phyloP scores from a whole-genome alignment of 2,888 invertebrate genomes.

The Standfussiana lucernea region DNA sequence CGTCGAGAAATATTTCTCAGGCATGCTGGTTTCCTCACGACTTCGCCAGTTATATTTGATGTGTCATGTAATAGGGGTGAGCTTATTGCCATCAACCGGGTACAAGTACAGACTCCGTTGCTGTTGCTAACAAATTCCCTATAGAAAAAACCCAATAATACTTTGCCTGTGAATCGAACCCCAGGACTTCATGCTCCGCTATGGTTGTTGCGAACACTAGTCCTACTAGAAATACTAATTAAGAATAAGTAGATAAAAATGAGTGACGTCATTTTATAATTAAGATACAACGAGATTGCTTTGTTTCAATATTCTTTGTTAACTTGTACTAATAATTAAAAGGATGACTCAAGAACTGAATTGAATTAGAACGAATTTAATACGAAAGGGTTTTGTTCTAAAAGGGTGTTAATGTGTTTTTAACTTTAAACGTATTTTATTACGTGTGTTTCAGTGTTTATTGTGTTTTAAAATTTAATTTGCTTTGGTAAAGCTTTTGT shows the following conservation, averaged over 20 bases:
- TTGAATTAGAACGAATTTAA: slow-evolving; percentile 39
- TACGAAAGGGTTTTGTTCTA: slow-evolving; percentile 27
- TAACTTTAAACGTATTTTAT: slow-evolving; percentile 26
- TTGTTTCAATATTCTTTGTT: slow-evolving; percentile 43
- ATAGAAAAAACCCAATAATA: neutral
- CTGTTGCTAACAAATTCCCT: neutral
- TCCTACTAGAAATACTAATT: neutral
- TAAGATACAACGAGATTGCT: slow-evolving; percentile 2
- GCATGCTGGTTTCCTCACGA: too few species aligned
- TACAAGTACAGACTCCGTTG: neutral
- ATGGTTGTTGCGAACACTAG: neutral
- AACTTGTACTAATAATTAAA: slow-evolving; percentile 18
- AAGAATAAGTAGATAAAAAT: neutral
- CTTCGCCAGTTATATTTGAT: neutral
- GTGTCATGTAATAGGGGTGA: neutral
- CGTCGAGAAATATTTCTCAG: too few species aligned
- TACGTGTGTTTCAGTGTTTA: slow-evolving; percentile 27
- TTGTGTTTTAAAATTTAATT: slow-evolving; percentile 34
- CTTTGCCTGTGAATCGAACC: neutral
- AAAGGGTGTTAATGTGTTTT: slow-evolving; percentile 30
- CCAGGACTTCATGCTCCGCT: neutral
- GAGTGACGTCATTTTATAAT: neutral
- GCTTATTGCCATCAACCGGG: neutral
- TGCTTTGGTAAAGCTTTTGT: neutral
- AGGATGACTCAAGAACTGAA: slow-evolving; percentile 31